A percentile compares a stretch with the other conserved stretches of the same genome.
phyloP scores from a whole-genome alignment of 2,113 vertebrate species.

The Saguinus midas region DNA sequence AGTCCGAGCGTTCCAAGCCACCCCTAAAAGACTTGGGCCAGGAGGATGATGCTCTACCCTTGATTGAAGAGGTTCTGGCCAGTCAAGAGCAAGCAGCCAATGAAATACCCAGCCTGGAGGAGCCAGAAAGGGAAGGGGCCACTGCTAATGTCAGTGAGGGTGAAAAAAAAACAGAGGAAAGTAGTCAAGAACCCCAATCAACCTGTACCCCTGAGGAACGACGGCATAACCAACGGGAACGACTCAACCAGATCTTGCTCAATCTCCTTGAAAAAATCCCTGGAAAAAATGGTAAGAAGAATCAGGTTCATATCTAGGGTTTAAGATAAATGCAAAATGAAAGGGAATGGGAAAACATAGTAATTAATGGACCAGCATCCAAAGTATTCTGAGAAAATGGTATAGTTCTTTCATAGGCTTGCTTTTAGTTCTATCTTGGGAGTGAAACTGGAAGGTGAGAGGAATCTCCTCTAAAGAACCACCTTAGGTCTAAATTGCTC shows the following conservation, averaged over 20 bases:
- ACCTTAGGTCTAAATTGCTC: background rate
- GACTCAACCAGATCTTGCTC: conserved; percentile 96
- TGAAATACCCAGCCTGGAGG: conserved; percentile 81
- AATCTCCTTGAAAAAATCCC: conserved; percentile 94
- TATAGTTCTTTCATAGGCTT: background rate
- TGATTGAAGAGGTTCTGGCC: conserved; percentile 85
- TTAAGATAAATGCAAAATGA: background rate
- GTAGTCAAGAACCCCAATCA: conserved; percentile 35
- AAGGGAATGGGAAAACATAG: background rate
- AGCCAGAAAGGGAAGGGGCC: conserved; percentile 83
- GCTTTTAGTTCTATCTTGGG: background rate
- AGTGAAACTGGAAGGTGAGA: background rate
- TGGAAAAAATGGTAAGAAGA: conserved; percentile 94
- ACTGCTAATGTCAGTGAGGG: conserved; percentile 78
- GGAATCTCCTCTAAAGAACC: background rate
- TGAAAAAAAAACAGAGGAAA: conserved; percentile 75
- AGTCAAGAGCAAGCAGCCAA: conserved; percentile 77
- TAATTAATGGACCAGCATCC: background rate
- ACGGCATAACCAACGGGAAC: conserved; percentile 91
- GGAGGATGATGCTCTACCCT: conserved; percentile 84
- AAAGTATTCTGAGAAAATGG: background rate
- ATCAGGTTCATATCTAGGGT: background rate
- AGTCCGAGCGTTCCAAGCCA: conserved; percentile 92
- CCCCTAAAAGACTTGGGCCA: conserved; percentile 82
- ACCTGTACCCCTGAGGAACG: conserved; percentile 86